These are phyloP conservation scores for Streptopelia turtur DNA, from an alignment of 2,797 vertebrate species.

Conservation along the genomic window DNA sequence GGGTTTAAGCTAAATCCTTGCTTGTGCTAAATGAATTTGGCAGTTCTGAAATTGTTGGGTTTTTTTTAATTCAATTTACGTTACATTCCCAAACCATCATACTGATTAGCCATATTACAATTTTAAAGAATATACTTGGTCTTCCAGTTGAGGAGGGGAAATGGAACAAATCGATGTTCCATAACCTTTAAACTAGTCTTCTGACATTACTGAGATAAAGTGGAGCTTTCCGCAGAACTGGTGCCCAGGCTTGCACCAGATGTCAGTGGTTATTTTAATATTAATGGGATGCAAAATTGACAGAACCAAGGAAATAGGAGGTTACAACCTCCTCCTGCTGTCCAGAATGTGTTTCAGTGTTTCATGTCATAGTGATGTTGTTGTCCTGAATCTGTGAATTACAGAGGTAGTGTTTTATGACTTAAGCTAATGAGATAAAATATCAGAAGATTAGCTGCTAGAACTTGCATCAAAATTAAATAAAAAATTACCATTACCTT, in stretches of 20 bases:
- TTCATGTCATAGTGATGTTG: not conserved
- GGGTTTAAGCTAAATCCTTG: not conserved
- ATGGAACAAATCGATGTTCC: conserved; percentile 44
- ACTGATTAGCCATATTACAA: conserved; percentile 42
- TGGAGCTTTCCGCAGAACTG: not conserved
- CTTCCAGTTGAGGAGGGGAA: conserved; percentile 44
- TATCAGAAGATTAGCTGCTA: not conserved
- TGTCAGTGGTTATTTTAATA: not conserved
- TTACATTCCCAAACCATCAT: conserved; percentile 8
- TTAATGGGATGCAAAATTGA: not conserved
- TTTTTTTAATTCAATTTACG: conserved; percentile 36
- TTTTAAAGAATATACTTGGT: conserved; percentile 47
- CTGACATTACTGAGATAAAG: conserved; percentile 1
- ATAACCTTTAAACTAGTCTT: not conserved
- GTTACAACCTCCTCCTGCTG: not conserved
- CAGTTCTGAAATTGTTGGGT: conserved; percentile 34
- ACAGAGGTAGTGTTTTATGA: not conserved
- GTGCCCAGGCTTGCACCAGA: not conserved
- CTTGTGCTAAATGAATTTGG: conserved; percentile 41
- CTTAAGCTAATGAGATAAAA: not conserved
- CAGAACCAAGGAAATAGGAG: not conserved
- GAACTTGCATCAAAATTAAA: not conserved
- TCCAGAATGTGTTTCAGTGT: not conserved
- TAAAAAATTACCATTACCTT: not conserved
- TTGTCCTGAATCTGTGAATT: not conserved